Evolutionary conservation across 2,797 vertebrate genomes (phyloP).

Genomic region (Mionectes olivaceus): DNA sequence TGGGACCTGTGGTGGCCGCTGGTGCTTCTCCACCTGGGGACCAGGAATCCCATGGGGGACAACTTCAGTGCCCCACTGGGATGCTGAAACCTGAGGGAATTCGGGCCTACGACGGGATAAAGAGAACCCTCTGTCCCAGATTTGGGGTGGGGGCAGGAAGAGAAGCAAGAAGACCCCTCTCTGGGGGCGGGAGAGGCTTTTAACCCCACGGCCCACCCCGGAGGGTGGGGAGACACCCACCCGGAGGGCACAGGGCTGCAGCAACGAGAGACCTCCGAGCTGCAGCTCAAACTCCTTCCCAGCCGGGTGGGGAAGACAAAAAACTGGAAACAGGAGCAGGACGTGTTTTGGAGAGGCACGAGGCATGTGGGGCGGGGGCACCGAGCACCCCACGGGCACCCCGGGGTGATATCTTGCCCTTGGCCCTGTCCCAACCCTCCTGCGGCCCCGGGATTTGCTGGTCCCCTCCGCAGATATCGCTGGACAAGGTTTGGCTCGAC

Average conservation of each 20-base stretch:
- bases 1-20: background rate
- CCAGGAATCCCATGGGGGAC: background rate
- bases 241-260: background rate
- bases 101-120: background rate
- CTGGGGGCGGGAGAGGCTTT: background rate
- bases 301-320: background rate
- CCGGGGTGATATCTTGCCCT: background rate
- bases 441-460: background rate
- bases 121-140: background rate
- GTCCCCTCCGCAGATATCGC: background rate
- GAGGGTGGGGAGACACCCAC: background rate
- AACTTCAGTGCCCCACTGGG: background rate
- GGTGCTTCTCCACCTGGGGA: background rate
- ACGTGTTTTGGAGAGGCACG: accelerated
- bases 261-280: background rate
- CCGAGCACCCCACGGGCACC: background rate
- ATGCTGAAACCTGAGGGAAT: background rate
- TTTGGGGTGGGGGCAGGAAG: background rate
- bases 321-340: background rate
- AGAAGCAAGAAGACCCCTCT: background rate
- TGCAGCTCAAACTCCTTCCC: background rate
- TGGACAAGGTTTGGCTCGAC: background rate
- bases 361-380: too few species aligned
- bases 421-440: accelerated
- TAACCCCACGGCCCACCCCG: background rate